A percentile compares a stretch with the other conserved stretches of the same genome.
Evolutionary conservation across 2,797 vertebrate genomes (phyloP).

Genomic region (Glossophaga mutica): DNA sequence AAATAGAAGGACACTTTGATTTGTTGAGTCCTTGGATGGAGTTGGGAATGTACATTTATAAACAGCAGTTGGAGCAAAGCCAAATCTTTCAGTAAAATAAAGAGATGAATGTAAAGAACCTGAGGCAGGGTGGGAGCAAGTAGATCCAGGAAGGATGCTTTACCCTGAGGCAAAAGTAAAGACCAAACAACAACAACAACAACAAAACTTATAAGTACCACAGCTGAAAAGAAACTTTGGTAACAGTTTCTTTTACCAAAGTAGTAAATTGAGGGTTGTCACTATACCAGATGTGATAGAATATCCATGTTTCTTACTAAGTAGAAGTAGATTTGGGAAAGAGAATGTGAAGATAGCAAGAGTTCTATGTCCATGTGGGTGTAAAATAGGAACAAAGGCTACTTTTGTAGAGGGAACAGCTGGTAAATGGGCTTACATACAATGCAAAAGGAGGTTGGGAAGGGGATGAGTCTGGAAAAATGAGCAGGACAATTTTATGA

Average conservation of each 20-base stretch:
- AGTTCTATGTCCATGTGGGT: background rate
- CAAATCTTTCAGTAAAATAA: background rate
- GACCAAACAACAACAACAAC: too few species aligned
- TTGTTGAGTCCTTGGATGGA: constrained; percentile 12
- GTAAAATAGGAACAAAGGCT: constrained; percentile 9
- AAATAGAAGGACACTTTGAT: constrained; percentile 46
- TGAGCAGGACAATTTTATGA: constrained; percentile 13
- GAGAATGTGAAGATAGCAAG: background rate
- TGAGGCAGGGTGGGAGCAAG: rapidly evolving
- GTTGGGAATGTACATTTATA: background rate
- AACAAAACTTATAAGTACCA: background rate
- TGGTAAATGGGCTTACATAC: background rate
- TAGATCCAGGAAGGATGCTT: background rate
- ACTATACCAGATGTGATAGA: background rate
- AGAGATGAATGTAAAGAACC: constrained; percentile 23
- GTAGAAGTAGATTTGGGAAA: background rate
- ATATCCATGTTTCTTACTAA: background rate
- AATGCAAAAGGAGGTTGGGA: background rate
- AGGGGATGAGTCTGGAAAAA: background rate
- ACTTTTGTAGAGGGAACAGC: background rate
- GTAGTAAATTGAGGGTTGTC: background rate
- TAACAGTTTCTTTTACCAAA: too few species aligned
- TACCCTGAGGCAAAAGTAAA: background rate
- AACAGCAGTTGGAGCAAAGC: background rate
- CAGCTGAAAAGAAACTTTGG: background rate